Percentiles rank a stretch among this genome's conserved stretches.
These are phyloP conservation scores for Holacanthella duospinosa DNA, from an alignment of 2,888 invertebrate genomes.

Conservation along the genomic window DNA sequence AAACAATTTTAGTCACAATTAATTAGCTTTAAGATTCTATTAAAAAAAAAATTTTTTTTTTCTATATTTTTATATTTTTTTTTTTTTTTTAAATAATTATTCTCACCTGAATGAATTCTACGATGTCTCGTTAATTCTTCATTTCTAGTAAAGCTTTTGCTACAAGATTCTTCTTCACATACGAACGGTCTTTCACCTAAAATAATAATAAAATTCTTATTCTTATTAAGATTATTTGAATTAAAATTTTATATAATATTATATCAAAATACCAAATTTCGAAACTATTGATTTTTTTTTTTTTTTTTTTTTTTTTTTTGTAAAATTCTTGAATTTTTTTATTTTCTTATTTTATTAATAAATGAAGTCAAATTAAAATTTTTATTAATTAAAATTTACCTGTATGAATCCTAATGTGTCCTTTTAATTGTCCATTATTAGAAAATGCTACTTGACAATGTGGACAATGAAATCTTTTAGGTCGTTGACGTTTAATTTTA, in stretches of 20 bases:
- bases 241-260: neutral
- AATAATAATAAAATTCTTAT: too few species aligned
- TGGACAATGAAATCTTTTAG: slow-evolving; percentile 45
- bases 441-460: slow-evolving; percentile 83
- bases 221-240: neutral
- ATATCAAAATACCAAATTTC: too few species aligned
- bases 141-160: slow-evolving; percentile 81
- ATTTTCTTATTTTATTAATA: neutral
- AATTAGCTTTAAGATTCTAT: too few species aligned
- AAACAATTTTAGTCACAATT: too few species aligned
- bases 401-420: slow-evolving; percentile 82
- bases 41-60: too few species aligned
- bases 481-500: slow-evolving; percentile 40
- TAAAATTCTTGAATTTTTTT: neutral
- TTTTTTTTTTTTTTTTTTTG: too few species aligned
- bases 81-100: too few species aligned
- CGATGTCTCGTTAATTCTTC: slow-evolving; percentile 86
- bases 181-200: slow-evolving; percentile 74
- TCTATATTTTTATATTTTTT: too few species aligned
- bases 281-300: too few species aligned
- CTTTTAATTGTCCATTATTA: slow-evolving; percentile 85
- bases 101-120: slow-evolving; percentile 67
- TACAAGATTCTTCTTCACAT: slow-evolving; percentile 73
- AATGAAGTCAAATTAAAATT: neutral
- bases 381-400: slow-evolving; percentile 44